phyloP scores from a whole-genome alignment of 2,797 vertebrate genomes.

The Semotilus atromaculatus region DNA sequence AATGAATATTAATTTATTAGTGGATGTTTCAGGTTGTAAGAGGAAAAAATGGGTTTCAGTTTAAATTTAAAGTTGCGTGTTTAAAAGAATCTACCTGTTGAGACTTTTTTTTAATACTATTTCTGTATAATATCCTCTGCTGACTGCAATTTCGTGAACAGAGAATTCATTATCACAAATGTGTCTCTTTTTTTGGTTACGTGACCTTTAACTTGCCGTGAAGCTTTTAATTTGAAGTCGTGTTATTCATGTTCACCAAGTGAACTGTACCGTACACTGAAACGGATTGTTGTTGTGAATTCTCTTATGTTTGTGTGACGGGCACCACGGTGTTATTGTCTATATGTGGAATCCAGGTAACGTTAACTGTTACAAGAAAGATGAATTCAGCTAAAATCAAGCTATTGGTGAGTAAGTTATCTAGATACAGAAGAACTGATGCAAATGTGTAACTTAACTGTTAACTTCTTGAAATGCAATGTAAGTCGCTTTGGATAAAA shows the following conservation, averaged over 20 bases:
- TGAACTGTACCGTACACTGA: too few species aligned
- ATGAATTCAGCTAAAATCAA: neutral
- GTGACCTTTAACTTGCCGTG: neutral
- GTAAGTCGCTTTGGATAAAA: too few species aligned
- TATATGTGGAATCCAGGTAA: neutral
- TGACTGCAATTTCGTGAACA: neutral
- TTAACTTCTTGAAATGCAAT: too few species aligned
- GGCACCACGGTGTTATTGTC: neutral
- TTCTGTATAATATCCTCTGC: neutral
- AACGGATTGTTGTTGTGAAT: neutral
- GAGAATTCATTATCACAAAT: neutral
- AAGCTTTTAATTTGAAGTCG: constrained; percentile 26
- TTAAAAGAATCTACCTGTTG: neutral
- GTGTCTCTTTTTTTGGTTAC: neutral
- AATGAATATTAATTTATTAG: neutral
- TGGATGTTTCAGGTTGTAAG: too few species aligned
- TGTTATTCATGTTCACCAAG: neutral
- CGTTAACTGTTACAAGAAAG: neutral
- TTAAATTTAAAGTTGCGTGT: neutral
- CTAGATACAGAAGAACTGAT: too few species aligned
- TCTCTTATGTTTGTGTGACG: too few species aligned
- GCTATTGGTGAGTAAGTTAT: constrained; percentile 18
- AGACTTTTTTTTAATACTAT: neutral
- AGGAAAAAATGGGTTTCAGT: neutral
- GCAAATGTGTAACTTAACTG: too few species aligned